Conservation (phyloP, 1,140 invertebrate species). For the Araneus ventricosus region DNA sequence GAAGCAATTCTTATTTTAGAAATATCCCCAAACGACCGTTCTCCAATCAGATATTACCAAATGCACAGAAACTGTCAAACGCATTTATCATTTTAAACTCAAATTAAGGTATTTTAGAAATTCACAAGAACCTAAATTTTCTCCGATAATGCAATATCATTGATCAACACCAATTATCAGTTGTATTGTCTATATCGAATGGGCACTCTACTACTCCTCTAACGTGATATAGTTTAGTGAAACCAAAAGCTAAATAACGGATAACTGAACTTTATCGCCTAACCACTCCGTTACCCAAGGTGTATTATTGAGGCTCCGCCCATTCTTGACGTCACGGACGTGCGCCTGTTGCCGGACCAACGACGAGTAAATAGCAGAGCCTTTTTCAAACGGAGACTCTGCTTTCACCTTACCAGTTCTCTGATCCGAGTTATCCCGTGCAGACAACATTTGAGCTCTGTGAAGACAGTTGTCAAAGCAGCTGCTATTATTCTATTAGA, state of each 20-base stretch:
- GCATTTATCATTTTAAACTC: neutral
- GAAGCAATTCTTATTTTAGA: neutral
- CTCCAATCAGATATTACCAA: neutral
- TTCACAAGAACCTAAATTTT: neutral
- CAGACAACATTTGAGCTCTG: neutral
- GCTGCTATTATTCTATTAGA: neutral
- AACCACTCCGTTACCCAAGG: neutral
- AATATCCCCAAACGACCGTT: neutral
- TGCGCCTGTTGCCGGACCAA: constrained; percentile 47
- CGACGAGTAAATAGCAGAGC: constrained; percentile 1
- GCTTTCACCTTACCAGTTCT: neutral
- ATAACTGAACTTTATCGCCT: neutral
- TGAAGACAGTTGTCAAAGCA: neutral
- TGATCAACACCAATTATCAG: neutral
- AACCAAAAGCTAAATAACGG: neutral
- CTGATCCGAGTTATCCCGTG: neutral
- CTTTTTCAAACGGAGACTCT: neutral
- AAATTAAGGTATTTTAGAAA: neutral
- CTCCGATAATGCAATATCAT: neutral
- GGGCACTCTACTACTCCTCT: neutral
- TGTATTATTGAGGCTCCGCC: constrained; percentile 17
- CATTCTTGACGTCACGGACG: neutral
- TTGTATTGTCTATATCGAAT: neutral
- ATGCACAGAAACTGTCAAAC: neutral
- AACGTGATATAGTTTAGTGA: neutral